Evolutionary conservation across 2,888 invertebrate genomes (phyloP), one percentile per base, ranked within the genome.

Genomic region (Hesperia comma): DNA sequence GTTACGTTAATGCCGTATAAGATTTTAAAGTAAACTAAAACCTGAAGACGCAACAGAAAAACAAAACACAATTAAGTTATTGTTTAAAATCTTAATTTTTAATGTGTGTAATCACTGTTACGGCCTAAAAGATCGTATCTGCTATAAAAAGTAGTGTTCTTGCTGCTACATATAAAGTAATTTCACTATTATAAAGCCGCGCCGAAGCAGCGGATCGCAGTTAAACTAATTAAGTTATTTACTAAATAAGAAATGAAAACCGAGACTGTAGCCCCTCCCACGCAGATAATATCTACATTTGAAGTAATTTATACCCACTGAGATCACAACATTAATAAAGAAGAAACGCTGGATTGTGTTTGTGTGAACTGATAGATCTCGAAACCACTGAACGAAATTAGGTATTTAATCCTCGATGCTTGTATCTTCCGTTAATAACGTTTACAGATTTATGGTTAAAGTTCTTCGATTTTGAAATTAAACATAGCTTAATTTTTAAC

Each of bases 201-300:
- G 43, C 21, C 41, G 21, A n/a, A 17, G 41, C 57, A 57, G 21
- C 26, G 57, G 41, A 57, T 43, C 57, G 57, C 26, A 57, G 37
- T 57, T 57, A 57, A 43, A 43, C 26, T 41, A 57, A 57, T 57
- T 41, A 57, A 57, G 41, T 43, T 21, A 57, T 57, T 57, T 56
- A 56, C 56, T 56, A 46, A 46, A 46, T 15, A 46, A 56, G 37
- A 19, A 56, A 56, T 40, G 56, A 56, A 56, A 15, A 40, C 56
- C 17, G 33, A 40, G 56, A 6, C 37, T 40, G 43, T 12, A 19
- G 37, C 37, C 37, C 37, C 40, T 56, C 53, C 53, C 53, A 26
- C 26, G 8, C 14, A 40, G 56, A 40, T 40, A 56, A 56, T 56
- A 56, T 40, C 56, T 40, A 37, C 40, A 56, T 56, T 56, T 56